phyloP scores from a whole-genome alignment of 2,888 invertebrate genomes.

The Drosophila siamana region DNA sequence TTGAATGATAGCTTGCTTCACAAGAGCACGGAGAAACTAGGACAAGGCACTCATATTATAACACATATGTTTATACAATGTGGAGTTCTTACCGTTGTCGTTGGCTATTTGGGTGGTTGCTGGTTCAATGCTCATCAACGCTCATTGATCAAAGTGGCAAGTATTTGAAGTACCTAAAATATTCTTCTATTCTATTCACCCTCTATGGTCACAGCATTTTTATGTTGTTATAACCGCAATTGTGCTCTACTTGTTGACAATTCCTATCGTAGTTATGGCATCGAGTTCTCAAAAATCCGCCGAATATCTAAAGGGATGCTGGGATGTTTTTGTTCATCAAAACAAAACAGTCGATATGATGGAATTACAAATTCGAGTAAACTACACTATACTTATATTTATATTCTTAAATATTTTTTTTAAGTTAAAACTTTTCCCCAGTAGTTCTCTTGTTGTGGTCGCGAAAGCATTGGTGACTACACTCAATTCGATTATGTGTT shows the following conservation, averaged over 20 bases:
- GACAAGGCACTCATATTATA: neutral
- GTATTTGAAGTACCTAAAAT: neutral
- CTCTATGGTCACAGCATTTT: neutral
- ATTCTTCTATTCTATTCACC: neutral
- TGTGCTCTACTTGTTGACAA: neutral
- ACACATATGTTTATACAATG: neutral
- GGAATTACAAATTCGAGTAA: slow-evolving; percentile 6
- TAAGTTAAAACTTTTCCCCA: neutral
- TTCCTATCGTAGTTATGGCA: neutral
- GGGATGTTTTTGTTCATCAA: neutral
- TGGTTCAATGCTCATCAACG: slow-evolving; percentile 2
- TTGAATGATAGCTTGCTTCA: neutral
- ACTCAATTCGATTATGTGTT: neutral
- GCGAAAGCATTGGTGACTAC: neutral
- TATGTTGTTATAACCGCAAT: neutral
- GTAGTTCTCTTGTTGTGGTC: slow-evolving; percentile 3
- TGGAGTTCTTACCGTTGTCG: neutral
- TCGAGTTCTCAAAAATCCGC: neutral
- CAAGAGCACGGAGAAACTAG: neutral
- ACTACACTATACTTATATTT: neutral
- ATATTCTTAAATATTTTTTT: neutral
- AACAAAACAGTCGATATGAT: slow-evolving; percentile 3
- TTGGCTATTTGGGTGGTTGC: neutral
- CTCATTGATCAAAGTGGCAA: neutral
- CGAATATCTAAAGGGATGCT: neutral